Conservation (phyloP, 2,113 vertebrate genomes). For the Sceloporus undulatus region DNA sequence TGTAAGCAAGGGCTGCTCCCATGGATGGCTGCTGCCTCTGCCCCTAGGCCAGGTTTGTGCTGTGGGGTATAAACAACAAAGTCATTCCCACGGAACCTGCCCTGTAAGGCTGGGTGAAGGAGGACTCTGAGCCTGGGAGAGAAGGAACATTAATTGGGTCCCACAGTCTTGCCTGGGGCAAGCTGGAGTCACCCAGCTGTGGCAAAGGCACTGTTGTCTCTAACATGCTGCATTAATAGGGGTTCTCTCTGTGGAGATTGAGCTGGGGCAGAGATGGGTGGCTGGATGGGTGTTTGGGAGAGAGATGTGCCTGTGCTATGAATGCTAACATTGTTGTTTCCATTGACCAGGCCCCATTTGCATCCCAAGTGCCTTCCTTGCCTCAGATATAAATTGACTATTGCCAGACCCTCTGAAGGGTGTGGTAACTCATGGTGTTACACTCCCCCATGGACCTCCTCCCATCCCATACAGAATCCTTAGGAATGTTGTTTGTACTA, state of each 20-base stretch:
- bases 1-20: background rate
- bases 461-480: too few species aligned
- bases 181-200: conserved; percentile 23
- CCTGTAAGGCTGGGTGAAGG: conserved; percentile 6
- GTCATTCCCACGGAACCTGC: conserved; percentile 31
- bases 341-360: background rate
- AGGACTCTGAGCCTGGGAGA: conserved; percentile 32
- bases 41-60: conserved; percentile 31
- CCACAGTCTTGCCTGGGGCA: conserved; percentile 29
- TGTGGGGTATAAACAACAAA: conserved; percentile 33
- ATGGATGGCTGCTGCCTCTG: conserved; percentile 17
- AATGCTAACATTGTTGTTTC: conserved; percentile 14
- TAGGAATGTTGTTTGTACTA: too few species aligned
- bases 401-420: background rate
- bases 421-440: background rate
- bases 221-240: conserved; percentile 17
- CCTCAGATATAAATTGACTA: background rate
- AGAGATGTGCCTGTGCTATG: background rate
- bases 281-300: background rate
- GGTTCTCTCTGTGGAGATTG: background rate
- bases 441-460: too few species aligned
- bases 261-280: too few species aligned
- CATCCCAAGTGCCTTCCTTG: background rate
- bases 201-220: conserved; percentile 11
- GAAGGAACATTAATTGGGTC: conserved; percentile 26